Evolutionary conservation across 2,113 vertebrate genomes (phyloP).

Genomic region (Kryptolebias marmoratus): DNA sequence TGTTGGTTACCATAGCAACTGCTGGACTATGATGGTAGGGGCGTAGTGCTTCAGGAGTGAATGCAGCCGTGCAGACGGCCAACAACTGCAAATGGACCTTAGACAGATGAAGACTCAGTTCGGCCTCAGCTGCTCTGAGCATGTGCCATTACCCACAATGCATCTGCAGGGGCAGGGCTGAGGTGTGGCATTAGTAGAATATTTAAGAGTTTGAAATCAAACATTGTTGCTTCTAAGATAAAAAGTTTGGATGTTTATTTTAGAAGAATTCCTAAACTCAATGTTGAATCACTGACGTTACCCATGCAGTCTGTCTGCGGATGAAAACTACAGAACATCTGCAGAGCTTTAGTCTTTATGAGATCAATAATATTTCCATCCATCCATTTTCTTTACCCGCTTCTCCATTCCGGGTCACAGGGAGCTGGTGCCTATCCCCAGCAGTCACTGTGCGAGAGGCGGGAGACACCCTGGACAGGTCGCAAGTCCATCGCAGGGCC

Average conservation of each 20-base stretch:
- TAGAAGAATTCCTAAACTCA: too few species aligned
- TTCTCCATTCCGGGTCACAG: too few species aligned
- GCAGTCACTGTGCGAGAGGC: too few species aligned
- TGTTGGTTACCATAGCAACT: conserved; percentile 72
- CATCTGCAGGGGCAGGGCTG: conserved; percentile 5
- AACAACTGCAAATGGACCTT: background rate
- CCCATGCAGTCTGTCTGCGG: too few species aligned
- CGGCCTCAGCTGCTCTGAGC: conserved; percentile 14
- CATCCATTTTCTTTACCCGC: background rate
- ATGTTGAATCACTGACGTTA: too few species aligned
- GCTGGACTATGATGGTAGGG: conserved; percentile 39
- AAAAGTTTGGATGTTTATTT: background rate
- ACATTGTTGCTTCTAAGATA: background rate
- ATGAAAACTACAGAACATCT: too few species aligned
- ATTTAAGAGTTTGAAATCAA: background rate
- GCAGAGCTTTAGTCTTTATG: too few species aligned
- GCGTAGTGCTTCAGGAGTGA: conserved; percentile 29
- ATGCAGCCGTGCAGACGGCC: background rate
- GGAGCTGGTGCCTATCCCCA: too few species aligned
- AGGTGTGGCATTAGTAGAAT: background rate
- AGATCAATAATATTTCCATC: background rate
- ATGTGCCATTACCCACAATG: conserved; percentile 26
- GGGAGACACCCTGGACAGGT: too few species aligned
- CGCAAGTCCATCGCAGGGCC: too few species aligned
- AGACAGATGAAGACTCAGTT: conserved; percentile 22